phyloP scores from a whole-genome alignment of 35 echinoderm and acorn worm species.

The Lytechinus pictus region DNA sequence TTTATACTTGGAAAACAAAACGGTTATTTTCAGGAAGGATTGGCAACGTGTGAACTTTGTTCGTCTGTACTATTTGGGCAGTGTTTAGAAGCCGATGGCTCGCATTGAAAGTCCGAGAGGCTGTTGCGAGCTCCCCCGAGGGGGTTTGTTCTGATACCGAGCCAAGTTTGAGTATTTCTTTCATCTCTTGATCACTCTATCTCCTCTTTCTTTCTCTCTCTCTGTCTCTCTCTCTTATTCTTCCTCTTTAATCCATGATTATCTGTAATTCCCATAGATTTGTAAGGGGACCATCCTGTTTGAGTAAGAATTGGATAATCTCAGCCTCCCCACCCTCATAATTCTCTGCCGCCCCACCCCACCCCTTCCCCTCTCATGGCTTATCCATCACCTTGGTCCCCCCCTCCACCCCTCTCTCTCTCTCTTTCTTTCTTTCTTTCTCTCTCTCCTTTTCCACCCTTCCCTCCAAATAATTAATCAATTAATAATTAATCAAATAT shows the following conservation, averaged over 20 bases:
- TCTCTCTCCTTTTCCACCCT: not conserved
- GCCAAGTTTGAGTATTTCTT: not conserved
- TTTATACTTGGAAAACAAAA: conserved; percentile 13
- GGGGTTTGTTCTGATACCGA: not conserved
- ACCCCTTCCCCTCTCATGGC: too few relatives aligned
- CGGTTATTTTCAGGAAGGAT: not conserved
- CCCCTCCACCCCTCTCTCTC: not conserved
- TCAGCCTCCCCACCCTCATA: too few relatives aligned
- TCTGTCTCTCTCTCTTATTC: not conserved
- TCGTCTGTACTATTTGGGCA: not conserved
- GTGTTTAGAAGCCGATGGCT: not conserved
- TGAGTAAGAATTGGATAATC: too few relatives aligned
- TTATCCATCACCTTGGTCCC: too few relatives aligned
- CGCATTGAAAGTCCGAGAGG: not conserved
- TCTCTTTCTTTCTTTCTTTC: not conserved
- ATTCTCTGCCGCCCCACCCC: too few relatives aligned
- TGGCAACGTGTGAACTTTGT: not conserved
- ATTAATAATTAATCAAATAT: too few relatives aligned
- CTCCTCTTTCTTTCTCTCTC: not conserved
- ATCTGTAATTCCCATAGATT: too few relatives aligned
- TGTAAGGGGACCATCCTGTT: too few relatives aligned
- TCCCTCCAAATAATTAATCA: not conserved
- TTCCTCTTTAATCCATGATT: too few relatives aligned
- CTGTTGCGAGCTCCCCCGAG: not conserved
- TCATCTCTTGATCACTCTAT: not conserved